A percentile compares a stretch with the other conserved stretches of the same genome.
These are phyloP conservation scores for Spondyliosoma cantharus DNA, from an alignment of 2,797 vertebrate genomes.

Conservation along the genomic window DNA sequence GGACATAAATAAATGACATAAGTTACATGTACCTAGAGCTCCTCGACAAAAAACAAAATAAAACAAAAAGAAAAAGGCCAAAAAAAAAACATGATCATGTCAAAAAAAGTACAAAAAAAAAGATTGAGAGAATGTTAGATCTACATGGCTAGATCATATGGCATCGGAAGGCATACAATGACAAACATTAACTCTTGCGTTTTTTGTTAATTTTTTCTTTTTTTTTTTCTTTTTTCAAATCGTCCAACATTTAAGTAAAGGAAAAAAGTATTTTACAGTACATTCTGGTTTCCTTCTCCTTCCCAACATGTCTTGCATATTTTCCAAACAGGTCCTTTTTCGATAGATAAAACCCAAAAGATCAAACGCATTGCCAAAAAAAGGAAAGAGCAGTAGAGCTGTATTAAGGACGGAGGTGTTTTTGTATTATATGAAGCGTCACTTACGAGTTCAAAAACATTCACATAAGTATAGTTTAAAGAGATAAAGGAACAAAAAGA, in stretches of 20 bases:
- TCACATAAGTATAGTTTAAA: constrained; percentile 67
- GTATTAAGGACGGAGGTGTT: constrained; percentile 84
- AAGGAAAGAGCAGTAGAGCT: constrained; percentile 84
- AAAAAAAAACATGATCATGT: constrained; percentile 76
- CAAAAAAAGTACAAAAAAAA: constrained; percentile 81
- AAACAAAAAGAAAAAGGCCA: constrained; percentile 68
- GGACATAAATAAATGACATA: constrained; percentile 99
- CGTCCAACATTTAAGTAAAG: constrained; percentile 88
- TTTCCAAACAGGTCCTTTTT: constrained; percentile 89
- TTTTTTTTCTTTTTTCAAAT: constrained; percentile 58
- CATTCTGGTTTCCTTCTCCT: constrained; percentile 90
- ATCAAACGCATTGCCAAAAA: constrained; percentile 72
- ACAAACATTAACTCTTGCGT: constrained; percentile 82
- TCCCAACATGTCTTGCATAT: constrained; percentile 92
- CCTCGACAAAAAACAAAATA: constrained; percentile 83
- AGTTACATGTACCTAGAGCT: constrained; percentile 99
- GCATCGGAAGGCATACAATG: constrained; percentile 86
- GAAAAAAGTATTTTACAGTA: constrained; percentile 90
- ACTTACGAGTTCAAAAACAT: constrained; percentile 71
- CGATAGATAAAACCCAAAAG: constrained; percentile 68
- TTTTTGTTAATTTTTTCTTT: constrained; percentile 78
- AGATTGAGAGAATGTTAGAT: constrained; percentile 89
- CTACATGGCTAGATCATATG: constrained; percentile 90
- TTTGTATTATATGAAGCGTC: constrained; percentile 85
- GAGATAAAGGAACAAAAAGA: constrained; percentile 66